These are phyloP conservation scores for Ophiothrix spiculata DNA, from an alignment of 35 echinoderm and acorn worm genomes.

Conservation along the genomic window DNA sequence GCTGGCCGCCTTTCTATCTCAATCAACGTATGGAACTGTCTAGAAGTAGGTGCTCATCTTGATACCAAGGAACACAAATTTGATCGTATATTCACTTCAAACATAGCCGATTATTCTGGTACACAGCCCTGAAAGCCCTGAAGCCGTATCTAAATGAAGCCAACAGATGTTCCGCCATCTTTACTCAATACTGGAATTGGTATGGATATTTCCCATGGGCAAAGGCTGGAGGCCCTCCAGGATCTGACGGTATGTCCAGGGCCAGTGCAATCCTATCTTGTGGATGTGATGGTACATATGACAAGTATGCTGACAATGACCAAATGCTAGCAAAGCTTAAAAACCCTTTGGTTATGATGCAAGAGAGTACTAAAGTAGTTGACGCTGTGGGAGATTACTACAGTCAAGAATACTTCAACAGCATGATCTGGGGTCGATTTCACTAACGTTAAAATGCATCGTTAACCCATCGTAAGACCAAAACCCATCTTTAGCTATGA, in stretches of 20 bases:
- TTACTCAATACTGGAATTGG: not conserved
- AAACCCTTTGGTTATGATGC: not conserved
- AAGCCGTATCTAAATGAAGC: not conserved
- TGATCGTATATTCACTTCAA: constrained; percentile 30
- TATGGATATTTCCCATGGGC: not conserved
- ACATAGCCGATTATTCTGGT: not conserved
- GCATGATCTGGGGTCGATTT: too few relatives aligned
- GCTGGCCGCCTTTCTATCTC: not conserved
- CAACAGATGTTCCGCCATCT: not conserved
- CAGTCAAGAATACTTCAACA: constrained; percentile 22
- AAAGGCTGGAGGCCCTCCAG: not conserved
- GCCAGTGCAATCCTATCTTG: not conserved
- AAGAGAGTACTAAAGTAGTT: not conserved
- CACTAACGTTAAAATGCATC: too few relatives aligned
- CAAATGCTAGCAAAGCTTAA: not conserved
- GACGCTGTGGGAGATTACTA: not conserved
- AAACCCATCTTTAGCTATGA: too few relatives aligned
- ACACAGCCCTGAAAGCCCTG: not conserved
- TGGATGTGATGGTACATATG: not conserved
- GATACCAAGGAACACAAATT: not conserved
- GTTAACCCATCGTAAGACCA: too few relatives aligned
- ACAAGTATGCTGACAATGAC: not conserved
- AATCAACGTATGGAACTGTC: not conserved
- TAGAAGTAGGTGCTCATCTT: not conserved
- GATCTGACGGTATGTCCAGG: not conserved